A percentile compares a stretch with the other conserved stretches of the same genome.
These are phyloP conservation scores for Tinea semifulvella DNA, from an alignment of 2,888 invertebrate species.

Conservation along the genomic window DNA sequence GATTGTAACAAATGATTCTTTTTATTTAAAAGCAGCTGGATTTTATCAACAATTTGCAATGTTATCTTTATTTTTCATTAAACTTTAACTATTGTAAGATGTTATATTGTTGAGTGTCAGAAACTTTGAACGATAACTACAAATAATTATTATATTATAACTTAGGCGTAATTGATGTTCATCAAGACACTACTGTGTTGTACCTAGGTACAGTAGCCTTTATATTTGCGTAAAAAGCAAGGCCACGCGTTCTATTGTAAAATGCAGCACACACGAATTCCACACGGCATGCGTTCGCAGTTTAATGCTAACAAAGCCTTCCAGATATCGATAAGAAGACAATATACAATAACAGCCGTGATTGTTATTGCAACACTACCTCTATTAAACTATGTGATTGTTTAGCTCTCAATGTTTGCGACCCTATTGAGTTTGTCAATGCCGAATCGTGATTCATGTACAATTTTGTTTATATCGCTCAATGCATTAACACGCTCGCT, in stretches of 20 bases:
- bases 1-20: conserved; percentile 7
- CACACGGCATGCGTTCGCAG: conserved; percentile 5
- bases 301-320: conserved; percentile 29
- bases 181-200: not conserved
- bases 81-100: too few species aligned
- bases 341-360: conserved; percentile 62
- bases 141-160: too few species aligned
- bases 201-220: conserved; percentile 8
- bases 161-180: not conserved
- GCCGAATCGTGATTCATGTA: conserved; percentile 1
- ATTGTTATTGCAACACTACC: conserved; percentile 42
- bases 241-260: conserved; percentile 15
- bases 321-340: conserved; percentile 59
- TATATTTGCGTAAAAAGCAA: conserved; percentile 16
- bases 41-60: not conserved
- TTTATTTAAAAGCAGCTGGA: not conserved
- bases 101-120: too few species aligned
- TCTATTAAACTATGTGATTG: conserved; percentile 34
- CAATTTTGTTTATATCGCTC: not conserved
- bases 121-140: too few species aligned
- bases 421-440: not conserved
- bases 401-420: conserved; percentile 17
- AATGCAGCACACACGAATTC: conserved; percentile 11
- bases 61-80: too few species aligned
- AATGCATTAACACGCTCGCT: too few species aligned